These are phyloP conservation scores for Leptarthrus brevirostris DNA, from an alignment of 2,888 invertebrate species.

Conservation along the genomic window DNA sequence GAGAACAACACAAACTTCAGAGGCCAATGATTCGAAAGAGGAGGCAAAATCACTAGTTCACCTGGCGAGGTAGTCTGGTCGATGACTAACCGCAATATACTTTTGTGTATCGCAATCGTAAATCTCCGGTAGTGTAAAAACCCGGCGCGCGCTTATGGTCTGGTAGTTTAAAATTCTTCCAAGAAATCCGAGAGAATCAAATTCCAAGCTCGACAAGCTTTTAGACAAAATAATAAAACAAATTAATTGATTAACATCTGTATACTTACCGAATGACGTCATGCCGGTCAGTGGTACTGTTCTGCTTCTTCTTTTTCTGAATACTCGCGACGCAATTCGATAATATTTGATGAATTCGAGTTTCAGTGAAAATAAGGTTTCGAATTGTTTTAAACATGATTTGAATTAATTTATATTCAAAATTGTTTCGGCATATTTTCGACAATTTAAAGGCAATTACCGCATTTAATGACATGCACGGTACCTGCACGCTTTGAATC, in stretches of 20 bases:
- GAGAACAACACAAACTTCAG: slow-evolving; percentile 8
- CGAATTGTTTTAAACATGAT: too few species aligned
- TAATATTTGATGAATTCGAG: too few species aligned
- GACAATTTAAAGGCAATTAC: too few species aligned
- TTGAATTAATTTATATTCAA: too few species aligned
- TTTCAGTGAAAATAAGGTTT: too few species aligned
- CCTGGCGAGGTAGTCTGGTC: slow-evolving; percentile 36
- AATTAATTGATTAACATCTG: background rate
- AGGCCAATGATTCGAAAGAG: slow-evolving; percentile 15
- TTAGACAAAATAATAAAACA: too few species aligned
- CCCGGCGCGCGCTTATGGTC: background rate
- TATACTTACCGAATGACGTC: background rate
- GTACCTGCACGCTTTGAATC: too few species aligned
- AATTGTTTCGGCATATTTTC: too few species aligned
- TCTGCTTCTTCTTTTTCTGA: background rate
- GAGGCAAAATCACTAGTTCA: slow-evolving; percentile 21
- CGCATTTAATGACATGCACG: too few species aligned
- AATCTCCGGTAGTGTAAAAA: background rate
- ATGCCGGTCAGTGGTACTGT: background rate
- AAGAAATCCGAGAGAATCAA: background rate
- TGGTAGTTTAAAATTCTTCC: background rate
- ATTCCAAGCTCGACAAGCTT: background rate
- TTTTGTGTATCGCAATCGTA: background rate
- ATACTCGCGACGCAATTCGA: too few species aligned
- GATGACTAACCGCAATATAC: slow-evolving; percentile 30